A percentile compares a stretch with the other conserved stretches of the same genome.
These are phyloP conservation scores for Callimorpha dominula DNA, from an alignment of 2,888 invertebrate genomes.

Conservation along the genomic window DNA sequence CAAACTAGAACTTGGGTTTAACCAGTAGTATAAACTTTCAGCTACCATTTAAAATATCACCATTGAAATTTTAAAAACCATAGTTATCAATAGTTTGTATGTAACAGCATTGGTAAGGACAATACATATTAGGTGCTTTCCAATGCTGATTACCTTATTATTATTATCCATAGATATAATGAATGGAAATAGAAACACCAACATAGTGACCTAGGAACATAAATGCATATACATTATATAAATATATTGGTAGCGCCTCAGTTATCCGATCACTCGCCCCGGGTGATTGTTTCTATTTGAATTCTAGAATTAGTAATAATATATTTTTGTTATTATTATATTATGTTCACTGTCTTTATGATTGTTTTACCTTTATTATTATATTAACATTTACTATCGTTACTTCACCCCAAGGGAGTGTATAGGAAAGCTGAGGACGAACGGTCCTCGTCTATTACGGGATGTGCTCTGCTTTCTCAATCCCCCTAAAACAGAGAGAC, in stretches of 20 bases:
- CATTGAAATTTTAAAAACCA: slow-evolving; percentile 70
- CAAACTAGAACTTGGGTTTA: slow-evolving; percentile 81
- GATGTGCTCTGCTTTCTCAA: slow-evolving; percentile 59
- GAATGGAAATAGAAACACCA: slow-evolving; percentile 85
- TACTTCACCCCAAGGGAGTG: slow-evolving; percentile 66
- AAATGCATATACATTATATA: slow-evolving; percentile 74
- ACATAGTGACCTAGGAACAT: slow-evolving; percentile 83
- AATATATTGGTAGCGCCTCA: slow-evolving; percentile 63
- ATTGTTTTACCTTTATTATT: slow-evolving; percentile 73
- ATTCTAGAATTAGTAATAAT: slow-evolving; percentile 79
- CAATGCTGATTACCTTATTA: slow-evolving; percentile 68
- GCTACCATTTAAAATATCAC: slow-evolving; percentile 78
- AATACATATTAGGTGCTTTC: slow-evolving; percentile 58
- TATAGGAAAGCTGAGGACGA: slow-evolving; percentile 55
- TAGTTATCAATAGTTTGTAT: slow-evolving; percentile 79
- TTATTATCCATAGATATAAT: slow-evolving; percentile 76
- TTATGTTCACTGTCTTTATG: slow-evolving; percentile 76
- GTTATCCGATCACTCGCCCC: slow-evolving; percentile 63
- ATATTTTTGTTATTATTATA: slow-evolving; percentile 79
- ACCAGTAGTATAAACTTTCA: slow-evolving; percentile 76
- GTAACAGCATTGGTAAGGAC: slow-evolving; percentile 71
- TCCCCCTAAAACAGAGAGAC: slow-evolving; percentile 40
- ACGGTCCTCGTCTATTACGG: slow-evolving; percentile 65
- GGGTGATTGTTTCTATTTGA: slow-evolving; percentile 68
- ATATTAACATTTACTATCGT: slow-evolving; percentile 64